Base-by-base conservation (phyloP, 2,113 vertebrate species). In the Morone saxatilis region DNA sequence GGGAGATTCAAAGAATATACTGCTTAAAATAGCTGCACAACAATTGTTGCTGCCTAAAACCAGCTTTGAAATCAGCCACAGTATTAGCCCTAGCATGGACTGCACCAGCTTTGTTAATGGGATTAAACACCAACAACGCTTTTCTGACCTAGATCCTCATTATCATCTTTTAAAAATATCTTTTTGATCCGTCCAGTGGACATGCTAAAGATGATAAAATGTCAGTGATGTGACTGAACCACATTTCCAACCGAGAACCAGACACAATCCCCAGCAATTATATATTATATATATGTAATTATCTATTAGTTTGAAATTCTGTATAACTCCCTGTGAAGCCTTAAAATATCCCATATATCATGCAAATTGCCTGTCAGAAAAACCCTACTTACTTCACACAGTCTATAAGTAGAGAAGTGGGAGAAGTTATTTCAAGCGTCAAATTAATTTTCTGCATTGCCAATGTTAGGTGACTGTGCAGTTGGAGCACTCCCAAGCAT, bases 11-110 rank as follows among this genome's bases (percentile, higher is more conserved):
- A 61, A 85, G 65, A 63, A 75, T 36, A 45, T 11, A 38, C 31
- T 31, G 2, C 51, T 66, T 59, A 63, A 86, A 88, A 82, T 60
- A 90, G 81, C 57, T 57, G 56, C 70, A 70, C 70, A 88, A 78
- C 74, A 85, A 78, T 48, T 72, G 61, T 40, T 56, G 78, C 31
- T 73, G 69, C 56, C 59, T 69, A 0, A 7, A 80, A 79, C 36
- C 68, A 60, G 70, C 79, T 61, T 62, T 57, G 59, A 57, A 80
- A 79, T 62, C 31, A 72, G 50, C 70, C 48, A 31, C 50, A 31
- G 19, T 48, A n/a, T 69, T 68, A 77, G 54, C 50, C 65, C 53
- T 53, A 71, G 50, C 40, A 67, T 17, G 3, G n/a, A 62, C 0
- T 51, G 20, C 53, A 76, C 0, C 40, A 38, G 40, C 54, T 54